These are phyloP conservation scores for Tubulanus polymorphus DNA, from an alignment of 2,888 invertebrate genomes.

Conservation along the genomic window DNA sequence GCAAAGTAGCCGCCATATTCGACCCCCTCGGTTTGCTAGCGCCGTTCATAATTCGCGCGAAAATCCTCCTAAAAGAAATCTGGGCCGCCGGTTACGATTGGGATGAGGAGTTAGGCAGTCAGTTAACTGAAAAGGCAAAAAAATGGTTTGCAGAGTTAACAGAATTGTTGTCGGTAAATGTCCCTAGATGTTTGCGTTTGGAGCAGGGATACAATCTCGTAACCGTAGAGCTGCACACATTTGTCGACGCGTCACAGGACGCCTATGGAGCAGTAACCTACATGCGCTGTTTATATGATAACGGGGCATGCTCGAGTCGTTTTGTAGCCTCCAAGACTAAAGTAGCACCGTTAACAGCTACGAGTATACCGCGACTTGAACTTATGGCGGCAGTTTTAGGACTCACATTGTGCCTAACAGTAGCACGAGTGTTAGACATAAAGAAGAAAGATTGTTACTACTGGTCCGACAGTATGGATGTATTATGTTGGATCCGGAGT, in stretches of 20 bases:
- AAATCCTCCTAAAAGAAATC: slow-evolving; percentile 30
- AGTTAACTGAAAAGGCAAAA: slow-evolving; percentile 5
- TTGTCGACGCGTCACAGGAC: slow-evolving; percentile 7
- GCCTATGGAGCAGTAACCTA: slow-evolving; percentile 8
- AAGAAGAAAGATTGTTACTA: not conserved
- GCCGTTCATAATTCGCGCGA: slow-evolving; percentile 24
- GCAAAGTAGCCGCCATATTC: slow-evolving; percentile 27
- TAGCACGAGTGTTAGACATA: slow-evolving; percentile 4
- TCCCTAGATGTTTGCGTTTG: slow-evolving; percentile 17
- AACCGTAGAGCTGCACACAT: slow-evolving; percentile 7
- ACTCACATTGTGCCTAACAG: not conserved
- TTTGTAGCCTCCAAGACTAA: slow-evolving; percentile 6
- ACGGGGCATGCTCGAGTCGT: slow-evolving; percentile 1
- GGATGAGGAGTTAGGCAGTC: slow-evolving; percentile 26
- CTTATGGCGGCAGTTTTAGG: slow-evolving; percentile 10
- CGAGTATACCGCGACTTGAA: slow-evolving; percentile 10
- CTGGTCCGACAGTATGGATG: slow-evolving; percentile 15
- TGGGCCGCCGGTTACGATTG: slow-evolving; percentile 30
- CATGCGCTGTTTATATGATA: not conserved
- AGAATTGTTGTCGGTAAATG: slow-evolving; percentile 6
- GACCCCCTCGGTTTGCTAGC: slow-evolving; percentile 37
- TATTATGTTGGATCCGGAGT: slow-evolving; percentile 9
- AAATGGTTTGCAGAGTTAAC: slow-evolving; percentile 19
- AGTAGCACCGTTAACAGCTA: slow-evolving; percentile 10
- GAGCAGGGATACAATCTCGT: not conserved